Evolutionary conservation across 2,797 vertebrate genomes (phyloP).

Genomic region (Channallabes apus): DNA sequence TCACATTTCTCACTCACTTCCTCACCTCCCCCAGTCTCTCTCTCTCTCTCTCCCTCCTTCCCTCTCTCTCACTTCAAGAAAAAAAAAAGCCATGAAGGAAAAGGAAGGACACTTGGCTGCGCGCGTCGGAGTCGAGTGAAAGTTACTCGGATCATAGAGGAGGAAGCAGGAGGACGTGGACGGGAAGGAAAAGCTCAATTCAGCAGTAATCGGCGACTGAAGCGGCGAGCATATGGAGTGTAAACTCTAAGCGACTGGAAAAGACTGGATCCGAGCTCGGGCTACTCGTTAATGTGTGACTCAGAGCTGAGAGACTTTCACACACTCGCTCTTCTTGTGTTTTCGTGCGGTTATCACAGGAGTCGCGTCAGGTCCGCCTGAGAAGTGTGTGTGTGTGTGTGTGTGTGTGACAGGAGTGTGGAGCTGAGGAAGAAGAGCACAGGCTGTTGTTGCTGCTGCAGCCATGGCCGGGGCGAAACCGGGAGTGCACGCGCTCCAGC

Average conservation of each 20-base stretch:
- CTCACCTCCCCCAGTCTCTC: conserved; percentile 51
- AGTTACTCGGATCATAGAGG: conserved; percentile 47
- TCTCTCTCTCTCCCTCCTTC: conserved; percentile 44
- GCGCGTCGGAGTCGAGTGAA: conserved; percentile 54
- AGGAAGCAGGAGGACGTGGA: conserved; percentile 10
- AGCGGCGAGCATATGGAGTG: conserved; percentile 35
- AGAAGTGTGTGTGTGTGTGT: neutral
- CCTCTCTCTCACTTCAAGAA: conserved; percentile 53
- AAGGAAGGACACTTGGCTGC: conserved; percentile 62
- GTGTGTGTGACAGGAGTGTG: neutral
- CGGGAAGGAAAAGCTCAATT: conserved; percentile 56
- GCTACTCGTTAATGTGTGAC: conserved; percentile 49
- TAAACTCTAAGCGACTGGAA: conserved; percentile 12
- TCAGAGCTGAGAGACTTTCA: conserved; percentile 30
- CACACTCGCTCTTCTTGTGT: neutral
- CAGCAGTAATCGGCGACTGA: conserved; percentile 26
- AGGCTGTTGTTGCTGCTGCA: conserved; percentile 59
- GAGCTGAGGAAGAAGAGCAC: conserved; percentile 25
- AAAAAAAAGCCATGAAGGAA: conserved; percentile 66
- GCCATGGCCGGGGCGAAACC: conserved; percentile 90
- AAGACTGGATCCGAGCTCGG: neutral
- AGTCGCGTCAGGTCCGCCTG: neutral
- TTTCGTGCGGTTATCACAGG: neutral
- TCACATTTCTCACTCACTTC: conserved; percentile 52
- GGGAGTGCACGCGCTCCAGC: conserved; percentile 87